Base-by-base conservation (phyloP, 2,797 vertebrate genomes). In the Sandelia bainsii region DNA sequence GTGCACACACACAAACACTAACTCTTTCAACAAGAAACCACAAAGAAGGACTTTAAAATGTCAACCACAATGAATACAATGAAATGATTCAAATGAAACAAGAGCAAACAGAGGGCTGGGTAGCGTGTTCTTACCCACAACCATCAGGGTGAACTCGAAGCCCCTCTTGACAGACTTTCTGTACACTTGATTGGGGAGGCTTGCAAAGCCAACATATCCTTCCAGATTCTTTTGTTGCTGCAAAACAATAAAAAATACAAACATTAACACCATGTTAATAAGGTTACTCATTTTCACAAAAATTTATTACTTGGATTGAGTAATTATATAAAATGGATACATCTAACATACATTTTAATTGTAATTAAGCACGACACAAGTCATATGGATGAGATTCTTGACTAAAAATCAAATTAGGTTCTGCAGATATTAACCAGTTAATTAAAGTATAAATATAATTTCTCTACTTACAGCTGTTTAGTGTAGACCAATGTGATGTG, bases 211-310 rank as follows among this genome's bases (percentile, higher is more conserved):
- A 90, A 99, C 98, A 82, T 99, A 99, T 94, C 96, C 97, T 94
- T 99, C 98, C 93, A 99, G 96, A 92, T 97, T 98, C 92, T 99
- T 99, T 95, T 97, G 97, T 96, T 99, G 97, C 98, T 99, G 89
- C 37, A 82, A 76, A 16, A 82, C 1, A 77, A n/a, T 13, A 32
- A 4, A 58, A 23, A 69, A 32, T 68, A 78, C 54, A 77, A 61
- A 84, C 6, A 57, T 54, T 19, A 58, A 73, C 45, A 75, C 9
- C 8, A 57, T 4, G 13, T 40, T 4, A 12, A 40, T 14, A 5
- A 14, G 39, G 6, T 5, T 40, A 40, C 39, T 13, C 34, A 2
- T 37, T 37, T 37, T 12, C 1, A 40, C 11, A 40, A 13, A 40
- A 40, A 12, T 40, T 1, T 12, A 40, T 40, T 10, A 34, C 34